These are phyloP conservation scores for Vollenhovia emeryi DNA, from an alignment of 1,140 invertebrate species.

Conservation along the genomic window DNA sequence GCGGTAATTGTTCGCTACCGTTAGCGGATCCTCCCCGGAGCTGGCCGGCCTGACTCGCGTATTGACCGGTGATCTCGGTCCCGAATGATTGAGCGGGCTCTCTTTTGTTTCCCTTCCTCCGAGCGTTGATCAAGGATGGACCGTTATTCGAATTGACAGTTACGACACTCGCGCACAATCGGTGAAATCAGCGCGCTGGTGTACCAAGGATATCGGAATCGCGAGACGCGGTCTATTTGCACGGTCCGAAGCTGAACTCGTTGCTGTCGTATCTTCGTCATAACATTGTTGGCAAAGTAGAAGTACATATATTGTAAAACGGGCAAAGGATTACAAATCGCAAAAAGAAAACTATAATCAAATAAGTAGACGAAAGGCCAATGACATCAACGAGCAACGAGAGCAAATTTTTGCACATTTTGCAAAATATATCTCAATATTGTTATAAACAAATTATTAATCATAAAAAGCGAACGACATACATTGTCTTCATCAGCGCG, in stretches of 20 bases:
- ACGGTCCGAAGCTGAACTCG: background rate
- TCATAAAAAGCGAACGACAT: no score
- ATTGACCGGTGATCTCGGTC: conserved; percentile 71
- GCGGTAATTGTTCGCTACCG: conserved; percentile 71
- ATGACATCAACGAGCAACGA: no score
- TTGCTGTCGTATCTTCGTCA: background rate
- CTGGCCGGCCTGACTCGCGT: conserved; percentile 50
- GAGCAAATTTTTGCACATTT: no score
- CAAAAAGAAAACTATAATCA: background rate
- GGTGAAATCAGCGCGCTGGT: conserved; percentile 18
- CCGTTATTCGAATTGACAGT: conserved; percentile 35
- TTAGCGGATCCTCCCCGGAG: conserved; percentile 68
- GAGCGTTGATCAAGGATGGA: background rate
- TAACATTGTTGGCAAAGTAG: background rate
- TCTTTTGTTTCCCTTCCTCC: conserved; percentile 47
- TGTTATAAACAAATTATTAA: no score
- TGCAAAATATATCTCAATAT: no score
- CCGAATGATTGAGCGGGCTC: conserved; percentile 67
- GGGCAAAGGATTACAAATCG: background rate
- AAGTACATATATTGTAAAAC: background rate
- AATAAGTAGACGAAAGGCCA: no score
- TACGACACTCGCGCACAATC: conserved; percentile 25
- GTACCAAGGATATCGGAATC: background rate
- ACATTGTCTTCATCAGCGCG: no score
- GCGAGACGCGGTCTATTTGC: background rate